Evolutionary conservation across 2,888 invertebrate genomes (phyloP), one percentile per base, ranked within the genome.

Genomic region (Phania funesta): DNA sequence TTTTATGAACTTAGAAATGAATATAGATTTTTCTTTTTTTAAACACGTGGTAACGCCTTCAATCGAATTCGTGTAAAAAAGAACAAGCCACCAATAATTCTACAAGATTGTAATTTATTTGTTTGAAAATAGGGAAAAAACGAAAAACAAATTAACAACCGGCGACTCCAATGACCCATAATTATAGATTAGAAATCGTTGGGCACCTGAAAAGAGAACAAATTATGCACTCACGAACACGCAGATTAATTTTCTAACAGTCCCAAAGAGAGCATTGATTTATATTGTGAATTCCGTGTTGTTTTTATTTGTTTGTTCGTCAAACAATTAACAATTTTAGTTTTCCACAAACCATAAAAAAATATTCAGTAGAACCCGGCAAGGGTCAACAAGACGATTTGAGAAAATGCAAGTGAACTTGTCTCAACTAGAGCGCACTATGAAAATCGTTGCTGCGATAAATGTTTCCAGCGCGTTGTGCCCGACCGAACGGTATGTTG

Each of bases 81-180:
- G 54, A 68, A 29, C 41, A 76, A 60, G 26, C 56, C 32, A 38
- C 35, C 16, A 67, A 64, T 64, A 26, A 44, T 11, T n/a, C 41
- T 3, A 13, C 13, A 41, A 1, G 6, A 16, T 77, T 41, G 54
- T 64, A 68, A 68, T 82, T 74, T 70, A 65, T 74, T 82, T 70
- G 73, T 20, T 77, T 56, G 65, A 73, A 56, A 54, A 46, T 20
- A 64, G 48, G 58, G 20, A n/a, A n/a, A 56, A 18, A 62, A 68
- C 8, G 13, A 73, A 71, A 56, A 78, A 58, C 78, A 78, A 82
- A 78, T 74, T 38, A 82, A 78, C 82, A 78, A 71, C 78, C 70
- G 78, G 64, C 60, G 82, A 82, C 82, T 82, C 83, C 83, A 83
- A 84, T 83, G 84, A 84, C 83, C 83, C 73, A 76, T 84, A 83